phyloP scores from a whole-genome alignment of 2,113 vertebrate genomes.

The Progne subis region DNA sequence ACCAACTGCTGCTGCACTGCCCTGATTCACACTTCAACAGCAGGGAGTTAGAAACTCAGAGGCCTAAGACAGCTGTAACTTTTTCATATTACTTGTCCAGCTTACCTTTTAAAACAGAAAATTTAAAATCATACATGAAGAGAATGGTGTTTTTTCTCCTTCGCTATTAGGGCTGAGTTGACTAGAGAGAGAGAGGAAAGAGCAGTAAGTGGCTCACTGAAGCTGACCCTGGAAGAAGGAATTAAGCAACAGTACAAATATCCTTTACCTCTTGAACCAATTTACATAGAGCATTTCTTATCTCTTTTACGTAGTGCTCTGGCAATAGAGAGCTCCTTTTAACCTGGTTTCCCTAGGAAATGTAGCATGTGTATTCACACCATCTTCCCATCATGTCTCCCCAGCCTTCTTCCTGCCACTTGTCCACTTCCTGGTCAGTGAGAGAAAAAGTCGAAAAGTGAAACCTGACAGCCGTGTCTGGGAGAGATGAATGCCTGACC shows the following conservation, averaged over 20 bases:
- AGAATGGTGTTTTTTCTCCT: not conserved
- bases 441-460: not conserved
- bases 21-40: not conserved
- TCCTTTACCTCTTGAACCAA: not conserved
- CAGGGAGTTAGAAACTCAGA: not conserved
- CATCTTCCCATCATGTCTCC: not conserved
- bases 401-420: not conserved
- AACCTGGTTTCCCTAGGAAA: not conserved
- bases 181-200: not conserved
- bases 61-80: not conserved
- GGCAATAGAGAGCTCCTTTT: not conserved
- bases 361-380: not conserved
- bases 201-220: not conserved
- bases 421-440: not conserved
- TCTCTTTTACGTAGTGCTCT: not conserved
- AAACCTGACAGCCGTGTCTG: not conserved
- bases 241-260: not conserved
- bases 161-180: not conserved
- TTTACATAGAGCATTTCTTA: not conserved
- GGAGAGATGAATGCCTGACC: not conserved
- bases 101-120: constrained; percentile 6
- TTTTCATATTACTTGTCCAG: not conserved
- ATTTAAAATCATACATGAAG: not conserved
- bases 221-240: not conserved
- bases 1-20: not conserved